These are phyloP conservation scores for Gandaritis pyraliata DNA, from an alignment of 2,888 invertebrate species.

Conservation along the genomic window DNA sequence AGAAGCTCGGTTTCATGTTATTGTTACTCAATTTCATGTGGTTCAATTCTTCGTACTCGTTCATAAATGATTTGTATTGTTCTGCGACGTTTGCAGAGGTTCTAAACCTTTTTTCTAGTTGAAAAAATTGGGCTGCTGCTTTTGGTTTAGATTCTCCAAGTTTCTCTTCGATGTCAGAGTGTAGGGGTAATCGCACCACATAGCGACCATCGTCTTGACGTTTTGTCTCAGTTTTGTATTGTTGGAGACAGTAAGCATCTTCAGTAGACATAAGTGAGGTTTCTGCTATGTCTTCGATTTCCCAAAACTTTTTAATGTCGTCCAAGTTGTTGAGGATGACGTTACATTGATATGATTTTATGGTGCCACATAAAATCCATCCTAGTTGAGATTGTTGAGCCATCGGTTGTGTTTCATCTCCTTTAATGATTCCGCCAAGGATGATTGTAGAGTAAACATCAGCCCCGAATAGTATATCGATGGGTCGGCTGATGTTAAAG, in stretches of 20 bases:
- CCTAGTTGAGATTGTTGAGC: constrained; percentile 27
- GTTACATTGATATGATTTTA: constrained; percentile 1
- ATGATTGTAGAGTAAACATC: constrained; percentile 26
- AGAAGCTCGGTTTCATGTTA: too few relatives aligned
- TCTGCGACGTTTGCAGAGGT: too few relatives aligned
- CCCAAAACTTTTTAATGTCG: constrained; percentile 4
- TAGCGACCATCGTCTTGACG: too few relatives aligned
- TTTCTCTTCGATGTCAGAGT: constrained; percentile 18
- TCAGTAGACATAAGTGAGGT: too few relatives aligned
- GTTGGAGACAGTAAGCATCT: too few relatives aligned
- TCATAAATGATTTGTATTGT: too few relatives aligned
- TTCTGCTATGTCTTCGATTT: too few relatives aligned
- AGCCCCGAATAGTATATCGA: constrained; percentile 26
- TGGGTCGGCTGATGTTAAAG: constrained; percentile 31
- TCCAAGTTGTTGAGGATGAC: constrained; percentile 27
- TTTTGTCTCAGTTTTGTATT: too few relatives aligned
- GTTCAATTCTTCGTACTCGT: too few relatives aligned
- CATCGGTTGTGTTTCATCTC: constrained; percentile 24
- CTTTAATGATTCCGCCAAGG: constrained; percentile 20
- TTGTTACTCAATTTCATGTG: too few relatives aligned
- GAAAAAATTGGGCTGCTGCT: constrained; percentile 26
- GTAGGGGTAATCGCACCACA: too few relatives aligned
- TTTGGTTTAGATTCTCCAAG: constrained; percentile 30
- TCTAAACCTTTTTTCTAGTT: constrained; percentile 9
- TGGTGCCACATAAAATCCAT: constrained; percentile 36